Percentiles rank a stretch among this genome's conserved stretches.
These are phyloP conservation scores for Bolborhynchus lineola DNA, from an alignment of 2,113 vertebrate genomes.

Conservation along the genomic window DNA sequence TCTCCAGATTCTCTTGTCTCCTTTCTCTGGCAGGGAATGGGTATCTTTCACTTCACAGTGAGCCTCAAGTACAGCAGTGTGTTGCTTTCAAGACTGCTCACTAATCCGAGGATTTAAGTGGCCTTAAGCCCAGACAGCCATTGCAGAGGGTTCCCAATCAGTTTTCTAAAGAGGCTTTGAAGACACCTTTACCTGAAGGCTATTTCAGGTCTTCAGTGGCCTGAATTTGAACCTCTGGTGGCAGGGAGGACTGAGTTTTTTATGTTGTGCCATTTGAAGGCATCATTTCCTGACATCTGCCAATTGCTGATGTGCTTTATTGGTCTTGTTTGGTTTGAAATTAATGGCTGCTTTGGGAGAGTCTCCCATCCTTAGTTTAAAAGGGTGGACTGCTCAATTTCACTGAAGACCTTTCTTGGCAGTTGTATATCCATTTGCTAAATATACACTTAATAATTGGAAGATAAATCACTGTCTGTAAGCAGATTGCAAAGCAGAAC, in stretches of 20 bases:
- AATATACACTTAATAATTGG: neutral
- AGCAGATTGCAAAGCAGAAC: neutral
- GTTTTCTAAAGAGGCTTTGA: conserved; percentile 47
- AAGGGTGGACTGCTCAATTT: neutral
- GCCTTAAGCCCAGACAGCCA: neutral
- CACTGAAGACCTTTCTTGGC: neutral
- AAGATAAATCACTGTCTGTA: neutral
- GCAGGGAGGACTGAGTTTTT: neutral
- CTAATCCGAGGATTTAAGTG: conserved; percentile 17
- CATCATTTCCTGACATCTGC: neutral
- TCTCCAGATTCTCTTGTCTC: neutral
- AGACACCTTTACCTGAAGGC: neutral
- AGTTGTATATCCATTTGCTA: neutral
- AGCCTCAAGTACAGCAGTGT: neutral
- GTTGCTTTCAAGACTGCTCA: neutral
- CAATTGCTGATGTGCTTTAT: neutral
- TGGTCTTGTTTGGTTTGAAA: neutral
- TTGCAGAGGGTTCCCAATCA: neutral
- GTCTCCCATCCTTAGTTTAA: neutral
- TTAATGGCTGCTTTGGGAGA: neutral
- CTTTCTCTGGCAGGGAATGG: neutral
- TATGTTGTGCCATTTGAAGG: neutral
- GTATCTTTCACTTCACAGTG: neutral
- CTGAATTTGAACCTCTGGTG: neutral
- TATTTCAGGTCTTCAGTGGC: neutral